Conservation (phyloP, 2,888 invertebrate species). For the Pristionchus fissidentatus region DNA sequence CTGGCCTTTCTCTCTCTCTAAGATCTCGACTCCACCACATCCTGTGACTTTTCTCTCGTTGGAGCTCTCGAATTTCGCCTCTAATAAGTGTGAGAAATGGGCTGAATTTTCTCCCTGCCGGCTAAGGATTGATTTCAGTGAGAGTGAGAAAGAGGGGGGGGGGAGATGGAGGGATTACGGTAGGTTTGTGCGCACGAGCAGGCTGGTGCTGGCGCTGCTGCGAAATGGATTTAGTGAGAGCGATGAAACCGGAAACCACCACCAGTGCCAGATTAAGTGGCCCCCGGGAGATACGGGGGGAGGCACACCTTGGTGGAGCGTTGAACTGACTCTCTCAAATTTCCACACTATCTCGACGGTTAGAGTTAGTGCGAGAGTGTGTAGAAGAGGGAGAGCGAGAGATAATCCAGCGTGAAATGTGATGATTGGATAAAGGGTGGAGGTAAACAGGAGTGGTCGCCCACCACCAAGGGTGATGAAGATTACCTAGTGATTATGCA, state of each 20-base stretch:
- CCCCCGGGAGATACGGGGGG: not conserved
- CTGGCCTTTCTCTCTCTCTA: not conserved
- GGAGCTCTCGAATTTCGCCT: not conserved
- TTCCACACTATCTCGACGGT: not conserved
- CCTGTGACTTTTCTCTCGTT: not conserved
- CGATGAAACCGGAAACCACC: constrained; percentile 11
- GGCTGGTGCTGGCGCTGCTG: not conserved
- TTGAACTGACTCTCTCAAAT: not conserved
- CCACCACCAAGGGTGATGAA: no score
- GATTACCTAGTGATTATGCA: constrained; percentile 3
- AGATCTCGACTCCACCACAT: not conserved
- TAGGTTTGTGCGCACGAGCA: not conserved
- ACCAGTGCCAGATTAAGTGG: not conserved
- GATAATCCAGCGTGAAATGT: constrained; percentile 5
- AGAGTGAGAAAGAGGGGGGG: not conserved
- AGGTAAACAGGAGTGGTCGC: not conserved
- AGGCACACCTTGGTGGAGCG: constrained; percentile 10
- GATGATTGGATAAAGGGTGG: not conserved
- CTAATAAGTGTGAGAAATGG: constrained; percentile 48
- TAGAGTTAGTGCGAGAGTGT: not conserved
- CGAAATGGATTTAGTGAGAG: not conserved
- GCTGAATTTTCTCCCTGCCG: constrained; percentile 2
- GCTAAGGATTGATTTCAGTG: no score
- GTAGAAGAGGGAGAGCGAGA: not conserved
- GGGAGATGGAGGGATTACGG: not conserved